Evolutionary conservation across 2,888 invertebrate genomes (phyloP), one percentile per base, ranked within the genome.

Genomic region (Troides aeacus): DNA sequence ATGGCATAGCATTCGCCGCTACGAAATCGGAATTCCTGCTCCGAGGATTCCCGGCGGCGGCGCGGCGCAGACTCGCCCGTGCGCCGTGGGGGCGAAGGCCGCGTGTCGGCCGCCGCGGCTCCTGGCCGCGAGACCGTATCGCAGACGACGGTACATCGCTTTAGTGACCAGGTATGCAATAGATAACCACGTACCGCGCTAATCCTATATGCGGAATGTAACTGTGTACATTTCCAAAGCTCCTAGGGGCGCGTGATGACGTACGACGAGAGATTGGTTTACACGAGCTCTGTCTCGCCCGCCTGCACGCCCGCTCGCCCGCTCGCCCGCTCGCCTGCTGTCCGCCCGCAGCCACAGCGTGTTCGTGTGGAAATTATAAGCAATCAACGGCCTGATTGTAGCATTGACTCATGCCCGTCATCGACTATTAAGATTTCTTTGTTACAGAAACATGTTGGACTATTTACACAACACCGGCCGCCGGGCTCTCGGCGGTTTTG

Each of bases 391-490:
- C 76, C 86, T 86, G 90, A 92, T 92, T 92, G 92, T 92, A 89
- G 83, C 85, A 85, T 88, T 87, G 87, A 89, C 88, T 90, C 84
- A 89, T 83, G 89, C 91, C 85, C 89, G 92, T 92, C 92, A 92
- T 91, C 91, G 89, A 88, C 85, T 91, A 91, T 92, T 92, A 92
- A 92, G 92, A 90, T 86, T 89, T 90, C 92, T 90, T 92, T 92
- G 92, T 92, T 90, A 86, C 84, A 86, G 89, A 88, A 91, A 92
- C 92, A 92, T 91, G 91, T 90, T 85, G 89, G 86, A 91, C 91
- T 92, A 91, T 92, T 92, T 92, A 92, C 89, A 90, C 90, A 92
- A 90, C 92, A 92, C 30, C 3, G 30, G 30, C 30, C 90, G 89
- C 77, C 83, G 85, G 86, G 79, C 83, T 87, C 82, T 82, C 86